Evolutionary conservation across 2,113 vertebrate species (phyloP).

Genomic region (Syrmaticus mikado): DNA sequence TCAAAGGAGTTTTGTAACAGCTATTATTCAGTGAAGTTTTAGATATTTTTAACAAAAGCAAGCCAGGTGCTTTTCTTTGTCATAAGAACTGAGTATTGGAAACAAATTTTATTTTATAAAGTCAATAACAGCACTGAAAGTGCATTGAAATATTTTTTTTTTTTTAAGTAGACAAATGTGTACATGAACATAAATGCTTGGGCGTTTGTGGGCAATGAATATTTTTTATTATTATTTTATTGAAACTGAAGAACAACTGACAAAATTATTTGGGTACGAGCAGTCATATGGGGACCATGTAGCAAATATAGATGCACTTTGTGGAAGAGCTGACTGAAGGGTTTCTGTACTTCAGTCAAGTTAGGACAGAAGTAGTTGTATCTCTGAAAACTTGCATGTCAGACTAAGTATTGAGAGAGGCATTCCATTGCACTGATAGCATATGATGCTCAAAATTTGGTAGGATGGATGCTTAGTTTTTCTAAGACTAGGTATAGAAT

Average conservation of each 20-base stretch:
- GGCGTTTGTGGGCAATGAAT: rapidly evolving
- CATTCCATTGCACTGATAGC: background rate
- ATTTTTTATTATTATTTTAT: background rate
- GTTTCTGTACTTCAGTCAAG: too few species aligned
- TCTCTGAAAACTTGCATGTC: background rate
- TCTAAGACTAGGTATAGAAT: background rate
- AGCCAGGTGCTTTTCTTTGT: slow-evolving; percentile 26
- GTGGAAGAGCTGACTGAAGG: background rate
- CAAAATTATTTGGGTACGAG: background rate
- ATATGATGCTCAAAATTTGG: background rate
- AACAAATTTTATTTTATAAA: slow-evolving; percentile 42
- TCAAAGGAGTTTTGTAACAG: slow-evolving; percentile 68
- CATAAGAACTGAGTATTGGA: background rate
- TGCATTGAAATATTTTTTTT: background rate
- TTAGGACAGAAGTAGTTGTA: background rate
- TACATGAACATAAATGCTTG: background rate
- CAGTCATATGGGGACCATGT: background rate
- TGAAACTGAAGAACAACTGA: background rate
- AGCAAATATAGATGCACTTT: background rate
- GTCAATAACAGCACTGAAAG: background rate
- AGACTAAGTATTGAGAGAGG: background rate
- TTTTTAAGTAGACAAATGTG: background rate
- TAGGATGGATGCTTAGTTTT: background rate
- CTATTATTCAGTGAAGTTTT: slow-evolving; percentile 64
- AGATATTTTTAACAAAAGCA: slow-evolving; percentile 62